Evolutionary conservation across 2,113 vertebrate species (phyloP).

Genomic region (Myodes glareolus): DNA sequence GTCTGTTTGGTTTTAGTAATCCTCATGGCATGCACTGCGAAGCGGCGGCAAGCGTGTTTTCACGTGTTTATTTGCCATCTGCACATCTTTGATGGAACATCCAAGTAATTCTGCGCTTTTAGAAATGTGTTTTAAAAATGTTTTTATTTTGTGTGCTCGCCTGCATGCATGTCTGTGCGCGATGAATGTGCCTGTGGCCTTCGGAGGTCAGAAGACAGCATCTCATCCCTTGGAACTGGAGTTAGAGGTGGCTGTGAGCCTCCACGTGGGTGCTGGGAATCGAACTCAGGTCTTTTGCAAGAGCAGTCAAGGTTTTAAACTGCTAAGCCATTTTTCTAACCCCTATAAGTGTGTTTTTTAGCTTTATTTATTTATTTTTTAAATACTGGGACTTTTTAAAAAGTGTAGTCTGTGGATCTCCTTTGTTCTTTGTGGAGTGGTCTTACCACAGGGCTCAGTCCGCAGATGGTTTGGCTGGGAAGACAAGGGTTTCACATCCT

Average conservation of each 20-base stretch:
- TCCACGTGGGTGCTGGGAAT: neutral
- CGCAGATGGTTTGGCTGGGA: neutral
- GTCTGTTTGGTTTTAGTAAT: neutral
- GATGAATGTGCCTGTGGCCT: rapidly evolving
- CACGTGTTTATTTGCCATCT: neutral
- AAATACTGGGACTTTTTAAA: neutral
- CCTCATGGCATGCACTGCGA: neutral
- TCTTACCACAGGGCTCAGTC: neutral
- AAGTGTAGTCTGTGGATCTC: neutral
- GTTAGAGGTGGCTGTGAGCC: too few species aligned
- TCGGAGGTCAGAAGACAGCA: neutral
- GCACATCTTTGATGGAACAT: neutral
- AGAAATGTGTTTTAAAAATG: neutral
- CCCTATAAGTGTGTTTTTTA: neutral
- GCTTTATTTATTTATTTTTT: neutral
- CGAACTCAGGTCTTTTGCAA: neutral
- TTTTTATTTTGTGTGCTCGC: neutral
- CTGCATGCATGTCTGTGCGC: neutral
- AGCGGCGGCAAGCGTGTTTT: neutral
- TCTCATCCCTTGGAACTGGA: neutral
- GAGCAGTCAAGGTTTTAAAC: neutral
- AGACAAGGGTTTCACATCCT: too few species aligned
- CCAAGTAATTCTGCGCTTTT: neutral
- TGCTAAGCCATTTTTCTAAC: neutral
- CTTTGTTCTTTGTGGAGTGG: too few species aligned